Base-by-base conservation (phyloP, 2,888 invertebrate genomes). In the Drosophila mulleri region DNA sequence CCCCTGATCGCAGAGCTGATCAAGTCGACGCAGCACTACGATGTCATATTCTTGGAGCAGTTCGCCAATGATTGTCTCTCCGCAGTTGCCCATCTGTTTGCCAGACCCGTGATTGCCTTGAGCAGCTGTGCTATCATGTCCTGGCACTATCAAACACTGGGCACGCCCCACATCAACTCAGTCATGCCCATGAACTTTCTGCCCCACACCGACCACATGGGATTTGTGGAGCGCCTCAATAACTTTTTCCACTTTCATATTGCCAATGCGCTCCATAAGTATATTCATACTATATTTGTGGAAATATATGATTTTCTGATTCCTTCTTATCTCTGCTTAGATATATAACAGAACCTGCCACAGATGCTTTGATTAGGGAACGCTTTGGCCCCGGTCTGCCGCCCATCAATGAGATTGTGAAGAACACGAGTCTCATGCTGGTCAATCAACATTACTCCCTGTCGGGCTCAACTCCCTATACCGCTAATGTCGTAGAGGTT, bases 31-130 rank as follows among this genome's bases (percentile, higher is more conserved):
- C 78, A 62, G 2, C 94, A 94, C 52, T 96, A 94, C 78, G 96
- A 96, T 90, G 88, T 96, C 0, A 93, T 96, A 8, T 90, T 96
- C 1, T 92, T 94, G 23, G 96, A 96, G 91, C 94, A 94, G 57
- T 96, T 96, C 88, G 95, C 95, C 81, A 94, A 94, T 64, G 95
- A 96, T 83, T 96, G 96, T 88, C 94, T 94, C 84, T 90, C 95
- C 35, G 95, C 95, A 0, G 86, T 96, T 26, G 94, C 94, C 0
- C 94, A 95, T 83, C 94, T 95, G 79, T 93, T 95, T 26, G 90
- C 94, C 23, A 95, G 94, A 0, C 95, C 96, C 0, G 94, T 94
- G 1, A 93, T 96, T 0, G 93, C 93, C 0, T 81, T 95, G 5
- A 94, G 94, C 11, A 94, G 95, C 0, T 94, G 94, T 76, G 92